Base-by-base conservation (phyloP, 2,797 vertebrate species). In the Acanthiza pusilla region DNA sequence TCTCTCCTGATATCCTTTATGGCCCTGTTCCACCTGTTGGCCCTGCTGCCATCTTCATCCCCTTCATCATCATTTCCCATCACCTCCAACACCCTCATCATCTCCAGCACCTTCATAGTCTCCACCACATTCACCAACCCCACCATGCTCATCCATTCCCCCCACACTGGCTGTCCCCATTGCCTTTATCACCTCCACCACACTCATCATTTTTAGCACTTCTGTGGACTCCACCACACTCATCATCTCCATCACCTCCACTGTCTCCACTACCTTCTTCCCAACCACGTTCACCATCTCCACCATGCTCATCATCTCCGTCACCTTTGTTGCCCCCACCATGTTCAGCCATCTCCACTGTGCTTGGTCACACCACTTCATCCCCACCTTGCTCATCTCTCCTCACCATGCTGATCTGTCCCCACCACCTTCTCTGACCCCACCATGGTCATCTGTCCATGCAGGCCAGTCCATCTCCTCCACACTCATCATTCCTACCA, bases 211-310 rank as follows among this genome's bases (percentile, higher is more conserved):
- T 60, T 43, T 47, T 47, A 68, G 29, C 40, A 18, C 9, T 32
- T 73, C 22, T 4, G 1, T 50, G 11, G 17, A 29, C n/a, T 38
- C 38, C 34, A 15, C 13, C 27, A 7, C 3, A 2, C 32, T n/a
- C 25, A 1, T 48, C n/a, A 8, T 57, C 42, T 30, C 38, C 5
- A 19, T 32, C n/a, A 4, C 26, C 40, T 51, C 42, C 7, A 0
- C 29, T 9, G 29, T 83, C 65, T 55, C 13, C 30, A 1, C 4
- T 9, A 4, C 16, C 2, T 36, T 42, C 34, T 19, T 27, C 13
- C 27, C 2, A 3, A 2, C 6, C 23, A 10, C 4, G 0, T 48
- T 45, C 21, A 19, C 20, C 7, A 4, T 57, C 4, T 0, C 21
- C 19, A 4, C 70, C 23, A 17, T 25, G 30, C 38, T 58, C 20